These are phyloP conservation scores for Propithecus perrieri DNA, from an alignment of 2,797 vertebrate genomes.

Conservation along the genomic window DNA sequence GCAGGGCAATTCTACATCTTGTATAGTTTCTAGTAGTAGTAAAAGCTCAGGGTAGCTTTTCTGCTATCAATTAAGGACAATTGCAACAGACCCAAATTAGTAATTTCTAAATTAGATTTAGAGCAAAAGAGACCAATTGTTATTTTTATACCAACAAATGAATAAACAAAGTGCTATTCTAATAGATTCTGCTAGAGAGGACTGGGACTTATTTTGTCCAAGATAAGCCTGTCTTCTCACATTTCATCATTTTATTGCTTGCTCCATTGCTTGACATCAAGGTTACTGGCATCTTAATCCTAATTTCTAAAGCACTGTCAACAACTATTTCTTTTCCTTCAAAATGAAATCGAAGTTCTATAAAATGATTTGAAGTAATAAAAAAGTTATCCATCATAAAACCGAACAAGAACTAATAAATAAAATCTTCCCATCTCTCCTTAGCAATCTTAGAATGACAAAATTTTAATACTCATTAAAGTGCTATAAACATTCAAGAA, in stretches of 20 bases:
- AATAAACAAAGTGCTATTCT: background rate
- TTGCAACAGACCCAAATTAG: background rate
- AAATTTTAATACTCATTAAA: background rate
- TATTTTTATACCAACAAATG: constrained; percentile 15
- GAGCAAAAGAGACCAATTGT: constrained; percentile 25
- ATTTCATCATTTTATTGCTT: constrained; percentile 75
- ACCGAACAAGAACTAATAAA: constrained; percentile 4
- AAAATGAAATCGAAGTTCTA: constrained; percentile 71
- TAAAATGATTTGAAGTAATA: background rate
- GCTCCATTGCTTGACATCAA: constrained; percentile 73
- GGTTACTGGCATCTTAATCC: constrained; percentile 73
- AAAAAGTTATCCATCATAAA: background rate
- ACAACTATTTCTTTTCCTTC: constrained; percentile 76
- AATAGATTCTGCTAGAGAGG: constrained; percentile 46
- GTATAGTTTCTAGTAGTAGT: background rate
- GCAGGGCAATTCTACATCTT: background rate
- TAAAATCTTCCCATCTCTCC: background rate
- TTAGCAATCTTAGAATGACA: background rate
- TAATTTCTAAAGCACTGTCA: constrained; percentile 79
- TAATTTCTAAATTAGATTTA: constrained; percentile 53
- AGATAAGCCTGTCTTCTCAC: constrained; percentile 69
- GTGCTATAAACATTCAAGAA: constrained; percentile 14
- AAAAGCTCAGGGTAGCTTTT: background rate
- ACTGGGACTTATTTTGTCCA: constrained; percentile 33
- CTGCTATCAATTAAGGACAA: constrained; percentile 23